phyloP scores from a whole-genome alignment of 1,140 invertebrate genomes.

The Cyrtorhinus lividipennis region DNA sequence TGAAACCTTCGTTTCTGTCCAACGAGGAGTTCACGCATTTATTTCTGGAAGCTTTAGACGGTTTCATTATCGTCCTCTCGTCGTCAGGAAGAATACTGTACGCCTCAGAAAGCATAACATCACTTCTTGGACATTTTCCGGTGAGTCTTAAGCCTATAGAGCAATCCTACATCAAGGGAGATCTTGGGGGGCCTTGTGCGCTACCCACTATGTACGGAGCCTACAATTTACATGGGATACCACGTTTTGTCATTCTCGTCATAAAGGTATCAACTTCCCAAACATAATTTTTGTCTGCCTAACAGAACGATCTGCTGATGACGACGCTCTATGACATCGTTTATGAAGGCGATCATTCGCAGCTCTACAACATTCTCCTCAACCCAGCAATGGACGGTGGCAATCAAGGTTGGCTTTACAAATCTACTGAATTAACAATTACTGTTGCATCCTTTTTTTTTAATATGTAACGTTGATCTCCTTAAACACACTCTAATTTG shows the following conservation, averaged over 20 bases:
- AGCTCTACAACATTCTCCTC: conserved; percentile 58
- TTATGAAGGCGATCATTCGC: conserved; percentile 59
- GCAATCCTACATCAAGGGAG: too few species aligned
- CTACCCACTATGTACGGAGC: too few species aligned
- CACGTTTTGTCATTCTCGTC: too few species aligned
- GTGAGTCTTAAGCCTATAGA: conserved; percentile 33
- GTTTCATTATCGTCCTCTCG: conserved; percentile 82
- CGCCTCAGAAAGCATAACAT: conserved; percentile 77
- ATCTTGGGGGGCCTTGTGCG: too few species aligned
- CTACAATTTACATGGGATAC: too few species aligned
- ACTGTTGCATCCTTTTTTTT: neutral
- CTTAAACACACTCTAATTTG: conserved; percentile 18
- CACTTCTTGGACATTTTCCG: conserved; percentile 71
- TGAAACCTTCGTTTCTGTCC: conserved; percentile 86
- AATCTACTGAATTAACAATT: neutral
- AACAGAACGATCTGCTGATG: conserved; percentile 39
- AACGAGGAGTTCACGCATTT: conserved; percentile 92
- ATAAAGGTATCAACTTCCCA: too few species aligned
- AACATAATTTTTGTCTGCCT: too few species aligned
- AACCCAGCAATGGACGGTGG: conserved; percentile 33
- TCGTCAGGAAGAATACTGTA: conserved; percentile 72
- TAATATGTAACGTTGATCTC: conserved; percentile 21
- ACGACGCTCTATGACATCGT: conserved; percentile 66
- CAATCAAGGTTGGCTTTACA: conserved; percentile 31
- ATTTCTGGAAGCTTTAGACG: conserved; percentile 80